phyloP scores from a whole-genome alignment of 2,797 vertebrate genomes.

The Paguma larvata region DNA sequence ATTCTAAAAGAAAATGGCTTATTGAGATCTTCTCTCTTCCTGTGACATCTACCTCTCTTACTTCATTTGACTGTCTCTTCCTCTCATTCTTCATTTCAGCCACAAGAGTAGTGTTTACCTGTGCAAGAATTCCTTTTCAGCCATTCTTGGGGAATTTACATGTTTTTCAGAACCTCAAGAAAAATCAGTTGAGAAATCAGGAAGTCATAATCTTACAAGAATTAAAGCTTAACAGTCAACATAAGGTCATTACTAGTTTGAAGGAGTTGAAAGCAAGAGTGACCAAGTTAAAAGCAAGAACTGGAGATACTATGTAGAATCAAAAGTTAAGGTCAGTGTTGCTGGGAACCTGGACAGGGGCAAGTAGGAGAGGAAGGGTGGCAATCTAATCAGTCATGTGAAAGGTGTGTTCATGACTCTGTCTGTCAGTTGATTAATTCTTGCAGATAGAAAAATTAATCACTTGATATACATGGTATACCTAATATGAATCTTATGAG shows the following conservation, averaged over 20 bases:
- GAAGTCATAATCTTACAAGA: neutral
- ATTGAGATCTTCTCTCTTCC: neutral
- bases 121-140: neutral
- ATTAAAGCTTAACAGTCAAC: neutral
- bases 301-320: neutral
- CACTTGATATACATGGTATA: neutral
- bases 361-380: neutral
- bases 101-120: neutral
- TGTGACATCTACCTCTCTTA: neutral
- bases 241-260: neutral
- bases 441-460: slow-evolving; percentile 24
- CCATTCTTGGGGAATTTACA: neutral
- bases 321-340: neutral
- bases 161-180: neutral
- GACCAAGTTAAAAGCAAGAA: neutral
- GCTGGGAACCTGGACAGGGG: neutral
- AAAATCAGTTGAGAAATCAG: neutral
- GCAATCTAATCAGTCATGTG: neutral
- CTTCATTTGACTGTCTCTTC: neutral
- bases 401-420: neutral
- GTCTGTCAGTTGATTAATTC: neutral
- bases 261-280: neutral
- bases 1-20: neutral
- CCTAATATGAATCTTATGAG: neutral
- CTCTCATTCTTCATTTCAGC: neutral